These are phyloP conservation scores for Cataglyphis cursor DNA, from an alignment of 2,888 invertebrate genomes.

Conservation along the genomic window DNA sequence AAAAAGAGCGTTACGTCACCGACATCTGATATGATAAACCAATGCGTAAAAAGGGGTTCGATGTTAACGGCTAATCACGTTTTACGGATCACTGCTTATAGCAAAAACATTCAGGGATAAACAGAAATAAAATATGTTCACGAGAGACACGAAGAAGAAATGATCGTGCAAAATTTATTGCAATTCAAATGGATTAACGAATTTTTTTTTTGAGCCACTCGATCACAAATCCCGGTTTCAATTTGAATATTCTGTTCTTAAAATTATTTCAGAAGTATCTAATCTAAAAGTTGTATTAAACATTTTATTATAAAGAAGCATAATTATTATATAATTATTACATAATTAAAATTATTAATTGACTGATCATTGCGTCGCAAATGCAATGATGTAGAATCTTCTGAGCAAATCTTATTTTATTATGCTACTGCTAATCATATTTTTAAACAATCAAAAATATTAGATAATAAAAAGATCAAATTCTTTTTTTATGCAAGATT, in stretches of 20 bases:
- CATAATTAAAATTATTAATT: not conserved
- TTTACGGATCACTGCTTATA: slow-evolving; percentile 47
- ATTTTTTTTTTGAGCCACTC: not conserved
- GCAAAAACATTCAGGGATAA: slow-evolving; percentile 40
- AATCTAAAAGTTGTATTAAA: too few relatives aligned
- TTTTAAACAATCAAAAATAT: not conserved
- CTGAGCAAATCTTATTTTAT: not conserved
- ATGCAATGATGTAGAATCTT: not conserved
- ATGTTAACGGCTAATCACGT: slow-evolving; percentile 37
- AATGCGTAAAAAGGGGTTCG: slow-evolving; percentile 33
- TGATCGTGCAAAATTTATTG: slow-evolving; percentile 19
- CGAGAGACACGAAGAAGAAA: slow-evolving; percentile 7
- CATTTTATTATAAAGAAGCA: too few relatives aligned
- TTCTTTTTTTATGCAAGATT: not conserved
- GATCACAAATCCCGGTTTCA: not conserved
- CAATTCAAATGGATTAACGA: slow-evolving; percentile 27
- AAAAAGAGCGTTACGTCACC: slow-evolving; percentile 34
- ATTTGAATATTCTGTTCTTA: slow-evolving; percentile 10
- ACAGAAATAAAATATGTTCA: slow-evolving; percentile 44
- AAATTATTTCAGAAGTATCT: too few relatives aligned
- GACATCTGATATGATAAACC: slow-evolving; percentile 41
- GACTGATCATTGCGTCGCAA: not conserved
- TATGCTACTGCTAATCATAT: not conserved
- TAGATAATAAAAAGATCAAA: not conserved
- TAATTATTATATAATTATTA: too few relatives aligned